Evolutionary conservation across 2,797 vertebrate genomes (phyloP), one percentile per base, ranked within the genome.

Genomic region (Sorex maritimensis): DNA sequence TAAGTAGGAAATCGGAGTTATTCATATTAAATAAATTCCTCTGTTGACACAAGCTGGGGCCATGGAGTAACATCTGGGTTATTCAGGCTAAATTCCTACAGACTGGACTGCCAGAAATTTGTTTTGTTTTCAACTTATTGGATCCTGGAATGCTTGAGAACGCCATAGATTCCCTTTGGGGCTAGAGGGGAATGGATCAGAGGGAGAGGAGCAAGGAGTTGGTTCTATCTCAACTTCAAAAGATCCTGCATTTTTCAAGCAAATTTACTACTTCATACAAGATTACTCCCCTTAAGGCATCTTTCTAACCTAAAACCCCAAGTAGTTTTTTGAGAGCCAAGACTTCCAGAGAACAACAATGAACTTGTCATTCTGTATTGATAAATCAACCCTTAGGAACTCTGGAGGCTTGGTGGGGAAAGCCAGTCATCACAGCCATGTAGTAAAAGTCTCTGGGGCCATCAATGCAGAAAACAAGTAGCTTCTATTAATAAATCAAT

Each of bases 401-500:
- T 96, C 97, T 94, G 93, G 81, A 94, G 73, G 68, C 68, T 95
- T 96, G 92, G 92, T 88, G 94, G 96, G 74, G 92, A 95, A 81
- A 92, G 86, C n/a, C 93, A 94, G 96, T 93, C 87, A 95, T 89
- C 88, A 94, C 52, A 96, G 77, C 71, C 88, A 91, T 93, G 71
- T 13, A 41, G 86, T 88, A 82, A 94, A 92, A 92, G 92, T 96
- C 95, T 92, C 90, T 72, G 69, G 75, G 79, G 86, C 78, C 97
- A 91, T 97, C 94, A 58, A 34, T 63, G 63, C 95, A 94, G 87
- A 95, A 95, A 97, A 96, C 61, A 41, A 96, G 80, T 9, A 1
- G 67, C 96, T 97, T 97, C 94, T 96, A 72, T 91, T 96, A 98
- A 95, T 97, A 94, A 97, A 97, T 97, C 95, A 96, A 79, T 97